Percentiles rank a stretch among this genome's conserved stretches.
phyloP scores from a whole-genome alignment of 2,797 vertebrate species.

The Carapus acus region DNA sequence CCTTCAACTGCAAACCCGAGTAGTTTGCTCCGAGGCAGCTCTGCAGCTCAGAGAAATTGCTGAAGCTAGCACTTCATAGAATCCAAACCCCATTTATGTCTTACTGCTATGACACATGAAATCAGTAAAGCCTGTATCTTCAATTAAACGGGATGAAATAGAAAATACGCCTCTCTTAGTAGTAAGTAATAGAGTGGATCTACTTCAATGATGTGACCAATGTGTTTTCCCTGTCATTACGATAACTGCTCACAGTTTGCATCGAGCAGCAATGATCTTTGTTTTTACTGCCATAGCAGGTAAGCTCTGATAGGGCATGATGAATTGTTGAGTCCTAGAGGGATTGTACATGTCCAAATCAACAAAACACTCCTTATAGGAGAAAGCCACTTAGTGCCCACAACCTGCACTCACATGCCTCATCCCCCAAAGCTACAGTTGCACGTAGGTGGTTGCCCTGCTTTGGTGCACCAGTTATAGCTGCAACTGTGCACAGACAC shows the following conservation, averaged over 20 bases:
- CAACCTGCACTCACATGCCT: conserved; percentile 21
- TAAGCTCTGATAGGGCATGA: conserved; percentile 29
- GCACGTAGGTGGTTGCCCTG: not conserved
- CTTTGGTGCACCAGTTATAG: not conserved
- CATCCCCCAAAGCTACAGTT: conserved; percentile 19
- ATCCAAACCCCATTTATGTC: conserved; percentile 1
- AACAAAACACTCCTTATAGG: conserved; percentile 26
- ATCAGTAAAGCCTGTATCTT: not conserved
- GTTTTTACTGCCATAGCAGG: conserved; percentile 15
- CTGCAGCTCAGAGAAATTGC: not conserved
- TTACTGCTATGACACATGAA: not conserved
- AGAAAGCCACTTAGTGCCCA: conserved; percentile 27
- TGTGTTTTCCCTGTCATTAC: conserved; percentile 14
- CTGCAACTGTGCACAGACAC: not conserved
- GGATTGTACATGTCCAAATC: conserved; percentile 14
- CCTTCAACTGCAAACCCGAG: conserved; percentile 1
- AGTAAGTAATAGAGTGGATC: not conserved
- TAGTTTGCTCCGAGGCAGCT: not conserved
- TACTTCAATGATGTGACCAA: conserved; percentile 2
- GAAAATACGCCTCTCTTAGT: not conserved
- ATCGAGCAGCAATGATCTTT: conserved; percentile 8
- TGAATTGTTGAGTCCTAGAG: conserved; percentile 33
- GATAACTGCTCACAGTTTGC: conserved; percentile 2
- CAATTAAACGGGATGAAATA: not conserved
- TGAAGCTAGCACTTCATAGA: not conserved